A percentile compares a stretch with the other conserved stretches of the same genome.
Evolutionary conservation across 2,888 invertebrate species (phyloP).

Genomic region (Pyralis farinalis): DNA sequence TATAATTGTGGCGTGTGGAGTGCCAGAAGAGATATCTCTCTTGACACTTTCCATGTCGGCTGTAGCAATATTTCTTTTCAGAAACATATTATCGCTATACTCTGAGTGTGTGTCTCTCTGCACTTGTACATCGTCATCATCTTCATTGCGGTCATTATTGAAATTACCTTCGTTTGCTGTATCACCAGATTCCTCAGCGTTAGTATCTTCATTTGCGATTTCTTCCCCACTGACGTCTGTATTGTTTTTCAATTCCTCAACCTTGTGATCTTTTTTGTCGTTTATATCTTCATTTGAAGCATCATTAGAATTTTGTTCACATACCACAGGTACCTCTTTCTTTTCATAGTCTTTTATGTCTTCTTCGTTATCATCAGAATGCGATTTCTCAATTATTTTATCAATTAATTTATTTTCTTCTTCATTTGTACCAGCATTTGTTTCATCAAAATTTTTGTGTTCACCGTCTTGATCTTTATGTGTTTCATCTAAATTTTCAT

Average conservation of each 20-base stretch:
- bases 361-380: conserved; percentile 12
- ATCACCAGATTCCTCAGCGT: conserved; percentile 27
- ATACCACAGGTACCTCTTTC: conserved; percentile 14
- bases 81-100: conserved; percentile 54
- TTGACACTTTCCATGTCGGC: conserved; percentile 63
- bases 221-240: neutral
- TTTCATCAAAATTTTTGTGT: conserved; percentile 15
- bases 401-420: conserved; percentile 20
- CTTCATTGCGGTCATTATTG: conserved; percentile 63
- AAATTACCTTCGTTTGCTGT: conserved; percentile 62
- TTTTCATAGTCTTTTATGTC: conserved; percentile 13
- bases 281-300: conserved; percentile 10
- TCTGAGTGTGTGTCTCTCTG: conserved; percentile 69
- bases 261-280: conserved; percentile 12
- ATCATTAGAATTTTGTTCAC: neutral
- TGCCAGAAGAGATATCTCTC: conserved; percentile 72
- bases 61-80: conserved; percentile 58
- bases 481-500: conserved; percentile 12
- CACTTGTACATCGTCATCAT: conserved; percentile 78
- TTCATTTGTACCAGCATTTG: conserved; percentile 20
- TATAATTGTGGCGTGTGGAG: conserved; percentile 64
- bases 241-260: conserved; percentile 13
- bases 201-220: conserved; percentile 14
- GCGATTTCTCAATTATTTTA: too few species aligned
- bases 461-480: neutral